Evolutionary conservation across 1,140 invertebrate species (phyloP).

Genomic region (Nixonia krombeini): DNA sequence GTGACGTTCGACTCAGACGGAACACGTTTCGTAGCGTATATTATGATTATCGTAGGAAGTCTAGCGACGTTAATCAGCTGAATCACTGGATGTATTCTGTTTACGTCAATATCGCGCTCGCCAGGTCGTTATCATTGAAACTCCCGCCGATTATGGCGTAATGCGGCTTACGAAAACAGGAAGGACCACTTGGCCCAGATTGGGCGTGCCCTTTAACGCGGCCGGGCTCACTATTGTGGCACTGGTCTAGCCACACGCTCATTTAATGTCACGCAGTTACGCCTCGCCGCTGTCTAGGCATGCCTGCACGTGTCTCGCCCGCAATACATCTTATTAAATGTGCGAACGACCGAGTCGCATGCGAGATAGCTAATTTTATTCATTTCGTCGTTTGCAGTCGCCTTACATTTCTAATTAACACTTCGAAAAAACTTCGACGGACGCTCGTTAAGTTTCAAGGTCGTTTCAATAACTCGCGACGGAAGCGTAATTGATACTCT

Average conservation of each 20-base stretch:
- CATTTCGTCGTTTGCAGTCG: too few relatives aligned
- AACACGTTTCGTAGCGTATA: background rate
- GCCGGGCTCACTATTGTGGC: slow-evolving; percentile 27
- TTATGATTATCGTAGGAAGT: too few relatives aligned
- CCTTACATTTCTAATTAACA: too few relatives aligned
- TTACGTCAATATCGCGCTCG: slow-evolving; percentile 29
- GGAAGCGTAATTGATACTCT: too few relatives aligned
- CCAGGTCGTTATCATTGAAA: slow-evolving; percentile 18
- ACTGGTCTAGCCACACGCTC: slow-evolving; percentile 39
- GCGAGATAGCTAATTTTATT: too few relatives aligned
- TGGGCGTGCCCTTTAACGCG: slow-evolving; percentile 50
- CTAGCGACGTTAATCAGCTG: slow-evolving; percentile 27
- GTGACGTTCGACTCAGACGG: too few relatives aligned
- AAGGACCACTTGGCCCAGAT: slow-evolving; percentile 63
- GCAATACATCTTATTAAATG: background rate
- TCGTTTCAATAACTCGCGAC: too few relatives aligned
- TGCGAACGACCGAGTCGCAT: too few relatives aligned
- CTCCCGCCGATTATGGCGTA: slow-evolving; percentile 34
- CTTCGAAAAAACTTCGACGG: too few relatives aligned
- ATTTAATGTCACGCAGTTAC: slow-evolving; percentile 40
- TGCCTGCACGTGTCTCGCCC: slow-evolving; percentile 25
- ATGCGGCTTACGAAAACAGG: slow-evolving; percentile 56
- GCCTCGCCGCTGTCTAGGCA: slow-evolving; percentile 27
- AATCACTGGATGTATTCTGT: slow-evolving; percentile 41
- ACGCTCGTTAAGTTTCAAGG: too few relatives aligned